phyloP scores from a whole-genome alignment of 2,888 invertebrate species.

The Sesia apiformis region DNA sequence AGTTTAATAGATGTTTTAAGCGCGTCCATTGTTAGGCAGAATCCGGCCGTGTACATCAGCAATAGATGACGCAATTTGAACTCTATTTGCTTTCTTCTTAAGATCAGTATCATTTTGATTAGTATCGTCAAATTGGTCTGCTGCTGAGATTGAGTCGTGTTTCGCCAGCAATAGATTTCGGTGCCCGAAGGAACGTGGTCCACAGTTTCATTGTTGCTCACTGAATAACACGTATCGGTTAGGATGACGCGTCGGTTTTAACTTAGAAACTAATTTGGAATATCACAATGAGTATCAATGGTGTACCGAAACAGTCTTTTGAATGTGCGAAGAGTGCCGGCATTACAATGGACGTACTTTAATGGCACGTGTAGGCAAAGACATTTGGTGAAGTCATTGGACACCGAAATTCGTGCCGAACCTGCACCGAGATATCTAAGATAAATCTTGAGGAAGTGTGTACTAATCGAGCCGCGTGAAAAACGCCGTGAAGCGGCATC shows the following conservation, averaged over 20 bases:
- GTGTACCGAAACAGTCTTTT: conserved; percentile 62
- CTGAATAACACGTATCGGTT: conserved; percentile 61
- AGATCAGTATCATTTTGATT: conserved; percentile 35
- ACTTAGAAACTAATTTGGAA: conserved; percentile 70
- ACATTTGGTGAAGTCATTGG: neutral
- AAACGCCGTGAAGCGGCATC: conserved; percentile 64
- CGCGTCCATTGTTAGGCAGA: conserved; percentile 33
- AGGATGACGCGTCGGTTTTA: conserved; percentile 65
- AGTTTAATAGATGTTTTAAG: conserved; percentile 14
- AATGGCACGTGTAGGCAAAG: conserved; percentile 44
- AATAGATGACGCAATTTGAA: conserved; percentile 42
- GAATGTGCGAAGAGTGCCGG: conserved; percentile 52
- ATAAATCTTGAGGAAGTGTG: conserved; percentile 44
- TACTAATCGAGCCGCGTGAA: conserved; percentile 50
- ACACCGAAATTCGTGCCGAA: neutral
- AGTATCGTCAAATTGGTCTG: conserved; percentile 27
- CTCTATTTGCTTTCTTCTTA: conserved; percentile 40
- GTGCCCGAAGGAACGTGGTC: conserved; percentile 63
- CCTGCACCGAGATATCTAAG: conserved; percentile 5
- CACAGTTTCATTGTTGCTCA: conserved; percentile 56
- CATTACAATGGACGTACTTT: conserved; percentile 39
- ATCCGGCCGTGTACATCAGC: conserved; percentile 33
- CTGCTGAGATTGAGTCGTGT: conserved; percentile 45
- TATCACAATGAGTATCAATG: conserved; percentile 69
- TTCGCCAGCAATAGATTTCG: conserved; percentile 40